Evolutionary conservation across 2,797 vertebrate genomes (phyloP), one percentile per base, ranked within the genome.

Genomic region (Carduelis carduelis): DNA sequence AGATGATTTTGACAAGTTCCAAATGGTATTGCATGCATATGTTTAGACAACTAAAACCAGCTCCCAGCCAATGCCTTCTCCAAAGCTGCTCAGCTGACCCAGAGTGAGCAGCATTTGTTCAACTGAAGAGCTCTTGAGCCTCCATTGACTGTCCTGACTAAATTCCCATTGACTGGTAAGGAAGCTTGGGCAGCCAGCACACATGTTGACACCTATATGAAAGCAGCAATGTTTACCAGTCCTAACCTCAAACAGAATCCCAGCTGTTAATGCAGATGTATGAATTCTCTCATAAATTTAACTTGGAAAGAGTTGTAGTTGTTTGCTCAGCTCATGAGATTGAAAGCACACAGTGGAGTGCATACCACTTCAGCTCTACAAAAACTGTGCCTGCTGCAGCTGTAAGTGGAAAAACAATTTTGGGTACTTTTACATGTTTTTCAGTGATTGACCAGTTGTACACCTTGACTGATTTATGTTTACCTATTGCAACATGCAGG

Each of bases 401-500:
- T 39, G 2, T 79, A 75, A 84, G 44, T 52, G 44, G 53, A 65
- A 88, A 79, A 92, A 44, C 8, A 61, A 44, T 88, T 68, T 63
- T 37, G 87, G 53, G 16, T 60, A 43, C 47, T 89, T 88, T 69
- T 69, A 37, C 17, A 39, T 32, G 46, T 44, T 93, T 92, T 91
- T 39, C 61, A 63, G 21, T 55, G 66, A 59, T 52, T 2, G 3
- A 49, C 59, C 50, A 41, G n/a, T 83, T 61, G 30, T 75, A 30
- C 44, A 52, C 20, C 50, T 79, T 76, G 66, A 68, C 34, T 87
- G 59, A 90, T 92, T 90, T 85, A 72, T 68, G 24, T 88, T 83
- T 68, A 64, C 15, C 23, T 85, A 32, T 60, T 85, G 68, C 46
- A 83, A 85, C 32, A 57, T 6, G 14, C 64, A 74, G 55, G 60